Evolutionary conservation across 2,797 vertebrate genomes (phyloP), one percentile per base, ranked within the genome.

Genomic region (Acipenser oxyrinchus): DNA sequence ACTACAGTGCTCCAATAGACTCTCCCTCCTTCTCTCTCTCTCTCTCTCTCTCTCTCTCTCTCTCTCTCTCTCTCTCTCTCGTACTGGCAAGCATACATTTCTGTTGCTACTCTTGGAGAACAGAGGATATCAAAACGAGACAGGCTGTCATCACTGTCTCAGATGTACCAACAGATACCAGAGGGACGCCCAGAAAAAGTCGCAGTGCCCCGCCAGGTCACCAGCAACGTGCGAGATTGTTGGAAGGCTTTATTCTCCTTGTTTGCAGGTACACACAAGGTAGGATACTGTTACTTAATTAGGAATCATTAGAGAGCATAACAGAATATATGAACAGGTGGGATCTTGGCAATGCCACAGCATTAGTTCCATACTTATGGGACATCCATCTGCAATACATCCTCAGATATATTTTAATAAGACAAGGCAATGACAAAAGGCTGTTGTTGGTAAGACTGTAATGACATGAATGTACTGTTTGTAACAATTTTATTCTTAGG

Each of bases 91-190:
- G 77, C 83, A 79, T 72, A 74, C 79, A 51, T 64, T 57, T 52
- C 52, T 6, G 4, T 79, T 86, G 83, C 82, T 80, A 83, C 84
- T 84, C 81, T 66, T 83, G 82, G 81, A 81, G 79, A 84, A 81
- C 77, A 78, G 68, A 68, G 84, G 78, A 85, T 76, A 77, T 77
- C 81, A 79, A n/a, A 2, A 72, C 73, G 73, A 70, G 73, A 64
- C 70, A 80, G 78, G 63, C 49, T 65, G 62, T 68, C 51, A 60
- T 65, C 68, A 60, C 65, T 60, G 49, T 66, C 66, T 57, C 48
- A 67, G 51, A 63, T 63, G 65, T 18, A 70, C 67, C 71, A 72
- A 66, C 69, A 57, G 12, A 48, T 68, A 65, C 53, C 68, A 65
- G 62, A 64, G 60, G 73, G 57, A 66, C 62, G 37, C 51, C 48